Evolutionary conservation across 2,888 invertebrate species (phyloP).

Genomic region (Spisula subtruncata): DNA sequence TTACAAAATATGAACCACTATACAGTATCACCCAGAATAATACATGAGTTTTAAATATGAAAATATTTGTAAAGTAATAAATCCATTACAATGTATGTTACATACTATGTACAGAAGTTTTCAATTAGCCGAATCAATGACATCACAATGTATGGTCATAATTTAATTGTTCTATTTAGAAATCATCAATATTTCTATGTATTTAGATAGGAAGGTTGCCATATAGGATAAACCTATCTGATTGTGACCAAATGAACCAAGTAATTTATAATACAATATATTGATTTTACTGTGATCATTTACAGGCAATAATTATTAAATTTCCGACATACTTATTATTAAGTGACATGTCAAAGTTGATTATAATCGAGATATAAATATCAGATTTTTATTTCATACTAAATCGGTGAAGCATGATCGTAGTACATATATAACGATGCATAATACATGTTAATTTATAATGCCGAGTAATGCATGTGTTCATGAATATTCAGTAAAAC

Average conservation of each 20-base stretch:
- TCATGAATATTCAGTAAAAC: not conserved
- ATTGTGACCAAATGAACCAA: not conserved
- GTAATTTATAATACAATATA: too few relatives aligned
- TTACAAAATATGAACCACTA: too few relatives aligned
- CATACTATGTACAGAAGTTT: not conserved
- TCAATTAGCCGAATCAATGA: constrained; percentile 3
- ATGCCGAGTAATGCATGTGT: not conserved
- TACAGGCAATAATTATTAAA: too few relatives aligned
- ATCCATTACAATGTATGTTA: not conserved
- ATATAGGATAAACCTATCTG: constrained; percentile 3
- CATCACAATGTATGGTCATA: not conserved
- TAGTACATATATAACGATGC: not conserved
- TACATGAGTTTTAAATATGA: too few relatives aligned
- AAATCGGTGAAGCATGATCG: not conserved
- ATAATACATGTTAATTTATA: not conserved
- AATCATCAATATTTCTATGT: not conserved
- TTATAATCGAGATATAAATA: too few relatives aligned
- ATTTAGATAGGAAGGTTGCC: not conserved
- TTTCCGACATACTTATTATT: too few relatives aligned
- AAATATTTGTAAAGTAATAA: too few relatives aligned
- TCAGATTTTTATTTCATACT: too few relatives aligned
- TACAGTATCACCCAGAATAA: too few relatives aligned
- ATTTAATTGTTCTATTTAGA: not conserved
- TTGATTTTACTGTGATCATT: too few relatives aligned
- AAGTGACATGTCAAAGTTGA: too few relatives aligned